Percentiles rank a stretch among this genome's conserved stretches.
Conservation (phyloP, 2,888 invertebrate genomes). For the Pachycephus smyrnensis region DNA sequence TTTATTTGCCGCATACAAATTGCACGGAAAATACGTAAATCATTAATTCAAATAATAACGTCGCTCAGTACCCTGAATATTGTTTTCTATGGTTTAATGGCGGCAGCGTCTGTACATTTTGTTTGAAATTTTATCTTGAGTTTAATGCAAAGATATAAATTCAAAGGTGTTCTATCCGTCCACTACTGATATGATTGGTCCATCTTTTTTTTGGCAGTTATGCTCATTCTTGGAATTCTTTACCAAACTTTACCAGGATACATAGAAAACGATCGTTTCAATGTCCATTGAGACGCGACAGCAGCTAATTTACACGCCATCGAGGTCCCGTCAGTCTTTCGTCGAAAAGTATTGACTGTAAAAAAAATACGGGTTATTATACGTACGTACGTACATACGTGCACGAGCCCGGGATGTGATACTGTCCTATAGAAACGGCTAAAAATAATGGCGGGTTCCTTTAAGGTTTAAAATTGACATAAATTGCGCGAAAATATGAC, state of each 20-base stretch:
- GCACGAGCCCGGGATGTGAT: neutral
- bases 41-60: neutral
- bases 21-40: neutral
- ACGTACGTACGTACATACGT: neutral
- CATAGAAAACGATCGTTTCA: too few relatives aligned
- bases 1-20: neutral
- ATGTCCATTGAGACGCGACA: neutral
- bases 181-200: neutral
- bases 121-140: neutral
- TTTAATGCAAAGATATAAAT: neutral
- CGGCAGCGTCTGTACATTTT: neutral
- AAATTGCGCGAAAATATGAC: neutral
- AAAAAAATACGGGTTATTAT: neutral
- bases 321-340: neutral
- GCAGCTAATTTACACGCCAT: neutral
- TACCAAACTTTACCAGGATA: too few relatives aligned
- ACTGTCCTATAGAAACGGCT: neutral
- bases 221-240: too few relatives aligned
- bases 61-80: too few relatives aligned
- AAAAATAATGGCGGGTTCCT: neutral
- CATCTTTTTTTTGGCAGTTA: neutral
- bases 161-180: neutral
- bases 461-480: neutral
- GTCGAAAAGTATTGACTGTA: neutral
- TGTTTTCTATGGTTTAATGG: neutral